These are phyloP conservation scores for Nemapogon koenigi DNA, from an alignment of 2,888 invertebrate genomes.

Conservation along the genomic window DNA sequence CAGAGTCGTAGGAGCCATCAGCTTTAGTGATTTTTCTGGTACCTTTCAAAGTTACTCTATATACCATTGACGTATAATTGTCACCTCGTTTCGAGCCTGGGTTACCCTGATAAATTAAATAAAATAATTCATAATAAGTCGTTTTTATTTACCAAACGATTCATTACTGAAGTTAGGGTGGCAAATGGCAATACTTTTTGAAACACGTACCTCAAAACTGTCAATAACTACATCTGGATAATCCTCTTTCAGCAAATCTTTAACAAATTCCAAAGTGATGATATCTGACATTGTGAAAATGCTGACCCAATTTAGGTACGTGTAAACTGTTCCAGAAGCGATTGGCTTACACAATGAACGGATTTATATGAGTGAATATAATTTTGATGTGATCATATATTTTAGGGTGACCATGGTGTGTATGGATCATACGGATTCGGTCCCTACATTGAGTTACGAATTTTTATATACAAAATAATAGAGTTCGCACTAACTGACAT, in stretches of 20 bases:
- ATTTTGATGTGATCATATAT: neutral
- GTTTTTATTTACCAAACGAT: too few relatives aligned
- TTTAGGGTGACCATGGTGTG: neutral
- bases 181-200: too few relatives aligned
- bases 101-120: slow-evolving; percentile 60
- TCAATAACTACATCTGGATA: slow-evolving; percentile 63
- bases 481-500: neutral
- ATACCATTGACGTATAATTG: slow-evolving; percentile 77
- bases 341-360: too few relatives aligned
- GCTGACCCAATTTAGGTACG: neutral
- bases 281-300: slow-evolving; percentile 1
- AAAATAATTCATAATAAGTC: neutral
- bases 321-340: neutral
- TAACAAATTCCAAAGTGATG: slow-evolving; percentile 61
- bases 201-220: slow-evolving; percentile 52
- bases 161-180: too few relatives aligned
- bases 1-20: slow-evolving; percentile 30
- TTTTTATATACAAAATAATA: neutral
- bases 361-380: neutral
- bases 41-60: slow-evolving; percentile 69
- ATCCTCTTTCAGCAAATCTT: slow-evolving; percentile 57
- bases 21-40: slow-evolving; percentile 29
- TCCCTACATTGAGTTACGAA: neutral
- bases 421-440: neutral
- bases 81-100: slow-evolving; percentile 77